Evolutionary conservation across 1,140 invertebrate genomes (phyloP).

Genomic region (Drosophila erecta): DNA sequence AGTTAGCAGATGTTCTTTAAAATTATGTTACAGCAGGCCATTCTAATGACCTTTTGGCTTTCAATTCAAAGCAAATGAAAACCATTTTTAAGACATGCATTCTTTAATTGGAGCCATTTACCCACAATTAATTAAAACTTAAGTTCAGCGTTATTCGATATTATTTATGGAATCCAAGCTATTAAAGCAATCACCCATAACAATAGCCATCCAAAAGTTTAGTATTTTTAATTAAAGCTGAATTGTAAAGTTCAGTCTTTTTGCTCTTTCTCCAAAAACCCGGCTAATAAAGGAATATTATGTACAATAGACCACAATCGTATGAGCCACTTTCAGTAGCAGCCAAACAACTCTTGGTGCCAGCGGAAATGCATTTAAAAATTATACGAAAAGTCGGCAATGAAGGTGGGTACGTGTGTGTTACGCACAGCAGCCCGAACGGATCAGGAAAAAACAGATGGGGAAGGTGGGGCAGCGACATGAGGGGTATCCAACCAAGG

Average conservation of each 20-base stretch:
- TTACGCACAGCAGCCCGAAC: slow-evolving; percentile 6
- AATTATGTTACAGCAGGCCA: neutral
- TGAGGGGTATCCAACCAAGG: slow-evolving; percentile 4
- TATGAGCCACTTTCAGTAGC: slow-evolving; percentile 56
- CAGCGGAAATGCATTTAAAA: slow-evolving; percentile 75
- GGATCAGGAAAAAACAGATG: slow-evolving; percentile 5
- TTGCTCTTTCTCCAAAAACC: no score
- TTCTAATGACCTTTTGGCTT: neutral
- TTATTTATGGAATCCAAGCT: no score
- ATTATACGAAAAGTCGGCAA: slow-evolving; percentile 65
- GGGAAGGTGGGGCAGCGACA: neutral
- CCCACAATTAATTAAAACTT: no score
- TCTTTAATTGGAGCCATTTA: no score
- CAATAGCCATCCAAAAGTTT: no score
- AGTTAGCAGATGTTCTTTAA: neutral
- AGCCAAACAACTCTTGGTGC: slow-evolving; percentile 41
- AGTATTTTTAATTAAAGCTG: no score
- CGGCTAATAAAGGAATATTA: no score
- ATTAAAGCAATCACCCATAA: no score
- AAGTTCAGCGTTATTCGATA: no score
- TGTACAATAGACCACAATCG: neutral
- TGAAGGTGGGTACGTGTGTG: slow-evolving; percentile 45
- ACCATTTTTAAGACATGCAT: no score
- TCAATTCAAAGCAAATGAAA: no score
- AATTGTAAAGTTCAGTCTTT: no score